phyloP scores from a whole-genome alignment of 2,888 invertebrate genomes.

The Drosophila meridionalis region DNA sequence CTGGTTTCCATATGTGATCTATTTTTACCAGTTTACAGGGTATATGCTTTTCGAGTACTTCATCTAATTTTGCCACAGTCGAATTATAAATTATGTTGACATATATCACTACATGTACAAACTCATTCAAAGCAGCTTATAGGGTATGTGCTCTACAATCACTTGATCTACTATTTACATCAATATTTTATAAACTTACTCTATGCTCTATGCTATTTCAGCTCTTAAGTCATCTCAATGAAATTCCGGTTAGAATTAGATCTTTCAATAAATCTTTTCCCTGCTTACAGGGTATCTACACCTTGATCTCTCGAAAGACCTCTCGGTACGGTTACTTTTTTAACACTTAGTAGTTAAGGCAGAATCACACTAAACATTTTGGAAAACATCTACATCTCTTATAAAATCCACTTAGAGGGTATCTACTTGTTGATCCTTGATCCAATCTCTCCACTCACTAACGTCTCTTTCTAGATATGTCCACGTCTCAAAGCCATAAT shows the following conservation, averaged over 20 bases:
- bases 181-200: neutral
- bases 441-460: neutral
- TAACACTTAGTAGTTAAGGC: too few species aligned
- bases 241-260: neutral
- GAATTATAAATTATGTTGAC: too few species aligned
- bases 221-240: neutral
- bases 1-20: neutral
- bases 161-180: neutral
- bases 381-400: neutral
- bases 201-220: neutral
- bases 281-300: neutral
- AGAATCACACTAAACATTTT: too few species aligned
- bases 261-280: too few species aligned
- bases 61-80: too few species aligned
- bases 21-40: too few species aligned
- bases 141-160: neutral
- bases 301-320: neutral
- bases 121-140: neutral
- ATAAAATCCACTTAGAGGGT: neutral
- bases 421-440: neutral
- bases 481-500: too few species aligned
- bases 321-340: too few species aligned
- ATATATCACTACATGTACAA: too few species aligned
- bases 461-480: neutral
- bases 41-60: too few species aligned